Evolutionary conservation across 1,140 invertebrate species (phyloP).

Genomic region (Antheraea pernyi): DNA sequence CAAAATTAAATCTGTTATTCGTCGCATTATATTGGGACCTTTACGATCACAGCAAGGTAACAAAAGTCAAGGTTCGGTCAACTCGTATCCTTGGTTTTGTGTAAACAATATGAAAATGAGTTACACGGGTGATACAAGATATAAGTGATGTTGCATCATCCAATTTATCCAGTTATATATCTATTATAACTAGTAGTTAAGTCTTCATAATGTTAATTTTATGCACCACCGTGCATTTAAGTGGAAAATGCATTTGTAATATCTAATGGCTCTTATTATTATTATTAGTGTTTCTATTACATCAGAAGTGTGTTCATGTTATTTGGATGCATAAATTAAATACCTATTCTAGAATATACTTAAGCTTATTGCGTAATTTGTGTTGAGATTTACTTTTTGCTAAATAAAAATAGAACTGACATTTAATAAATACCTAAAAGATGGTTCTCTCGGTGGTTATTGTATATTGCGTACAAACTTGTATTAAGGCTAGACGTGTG

Average conservation of each 20-base stretch:
- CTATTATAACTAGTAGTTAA: conserved; percentile 10
- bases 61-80: conserved; percentile 1
- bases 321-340: neutral
- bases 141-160: conserved; percentile 54
- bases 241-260: neutral
- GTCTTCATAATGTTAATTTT: conserved; percentile 18
- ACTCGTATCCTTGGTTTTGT: neutral
- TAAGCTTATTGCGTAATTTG: too few species aligned
- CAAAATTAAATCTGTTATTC: too few species aligned
- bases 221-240: conserved; percentile 10
- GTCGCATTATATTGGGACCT: neutral
- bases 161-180: conserved; percentile 39
- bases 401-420: too few species aligned
- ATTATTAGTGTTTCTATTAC: neutral
- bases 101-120: conserved; percentile 9
- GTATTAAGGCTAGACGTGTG: too few species aligned
- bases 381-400: too few species aligned
- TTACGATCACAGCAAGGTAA: neutral
- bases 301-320: neutral
- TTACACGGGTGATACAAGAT: conserved; percentile 1
- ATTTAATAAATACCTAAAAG: too few species aligned
- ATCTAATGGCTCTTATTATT: neutral
- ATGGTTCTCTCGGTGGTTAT: too few species aligned
- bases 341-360: too few species aligned
- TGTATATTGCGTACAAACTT: too few species aligned